Evolutionary conservation across 2,888 invertebrate genomes (phyloP).

Genomic region (Pinctada fucata): DNA sequence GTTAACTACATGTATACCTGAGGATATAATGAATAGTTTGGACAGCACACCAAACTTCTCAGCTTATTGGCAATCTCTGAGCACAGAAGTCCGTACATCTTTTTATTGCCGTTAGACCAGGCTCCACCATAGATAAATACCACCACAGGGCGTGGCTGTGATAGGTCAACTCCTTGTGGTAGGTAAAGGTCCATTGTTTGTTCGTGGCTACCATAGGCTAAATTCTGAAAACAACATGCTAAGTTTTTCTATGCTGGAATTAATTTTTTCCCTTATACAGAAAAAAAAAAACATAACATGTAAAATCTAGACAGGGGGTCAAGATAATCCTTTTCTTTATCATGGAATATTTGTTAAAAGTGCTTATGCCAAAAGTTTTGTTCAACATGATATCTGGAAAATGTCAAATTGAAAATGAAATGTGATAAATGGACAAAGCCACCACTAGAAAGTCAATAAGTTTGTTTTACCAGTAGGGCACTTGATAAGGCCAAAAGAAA

Average conservation of each 20-base stretch:
- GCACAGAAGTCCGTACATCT: conserved; percentile 71
- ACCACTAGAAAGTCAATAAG: too few relatives aligned
- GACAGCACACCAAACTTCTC: conserved; percentile 69
- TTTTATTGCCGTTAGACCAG: conserved; percentile 73
- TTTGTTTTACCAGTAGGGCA: too few relatives aligned
- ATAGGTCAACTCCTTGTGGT: conserved; percentile 46
- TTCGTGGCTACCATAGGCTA: conserved; percentile 69
- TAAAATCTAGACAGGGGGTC: neutral
- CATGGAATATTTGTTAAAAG: too few relatives aligned
- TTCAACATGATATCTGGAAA: too few relatives aligned
- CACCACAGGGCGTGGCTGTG: conserved; percentile 59
- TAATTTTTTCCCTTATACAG: neutral
- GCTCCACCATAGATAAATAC: conserved; percentile 74
- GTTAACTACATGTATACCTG: conserved; percentile 55
- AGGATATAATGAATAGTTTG: conserved; percentile 73
- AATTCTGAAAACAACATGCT: conserved; percentile 57
- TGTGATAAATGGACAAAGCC: too few relatives aligned
- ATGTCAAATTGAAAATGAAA: too few relatives aligned
- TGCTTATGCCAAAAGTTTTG: too few relatives aligned
- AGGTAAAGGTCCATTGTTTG: conserved; percentile 69
- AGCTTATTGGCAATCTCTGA: conserved; percentile 66
- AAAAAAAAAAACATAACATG: neutral
- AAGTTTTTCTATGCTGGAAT: neutral
- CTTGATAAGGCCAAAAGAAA: too few relatives aligned
- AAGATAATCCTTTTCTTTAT: too few relatives aligned